Conservation (phyloP, 2,113 vertebrate genomes). For the Epinephelus lanceolatus region DNA sequence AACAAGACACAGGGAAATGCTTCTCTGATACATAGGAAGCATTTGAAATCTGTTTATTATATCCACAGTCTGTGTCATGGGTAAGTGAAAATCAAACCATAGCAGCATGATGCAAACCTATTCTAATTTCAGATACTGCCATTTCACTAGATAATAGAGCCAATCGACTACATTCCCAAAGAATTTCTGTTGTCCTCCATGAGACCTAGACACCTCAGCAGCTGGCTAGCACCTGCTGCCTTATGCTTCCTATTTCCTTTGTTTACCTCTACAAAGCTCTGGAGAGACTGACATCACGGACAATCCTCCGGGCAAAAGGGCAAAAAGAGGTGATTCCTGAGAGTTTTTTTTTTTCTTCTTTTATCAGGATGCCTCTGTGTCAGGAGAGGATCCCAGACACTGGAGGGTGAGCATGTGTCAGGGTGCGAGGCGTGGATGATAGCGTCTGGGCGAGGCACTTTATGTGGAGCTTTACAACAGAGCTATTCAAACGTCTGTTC, state of each 20-base stretch:
- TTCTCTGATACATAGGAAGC: conserved; percentile 26
- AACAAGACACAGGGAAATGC: conserved; percentile 18
- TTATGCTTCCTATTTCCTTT: conserved; percentile 77
- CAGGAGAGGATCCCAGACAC: conserved; percentile 50
- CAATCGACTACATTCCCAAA: conserved; percentile 18
- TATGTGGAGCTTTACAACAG: conserved; percentile 34
- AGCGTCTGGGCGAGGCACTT: conserved; percentile 44
- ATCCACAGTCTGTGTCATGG: conserved; percentile 8
- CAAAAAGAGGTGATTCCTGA: conserved; percentile 62
- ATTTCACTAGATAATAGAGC: conserved; percentile 22
- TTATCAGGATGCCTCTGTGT: conserved; percentile 34
- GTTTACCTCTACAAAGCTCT: conserved; percentile 74
- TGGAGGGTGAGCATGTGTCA: conserved; percentile 43
- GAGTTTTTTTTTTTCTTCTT: conserved; percentile 46
- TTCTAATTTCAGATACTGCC: conserved; percentile 48
- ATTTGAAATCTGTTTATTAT: conserved; percentile 12
- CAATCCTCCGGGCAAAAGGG: conserved; percentile 58
- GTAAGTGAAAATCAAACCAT: conserved; percentile 20
- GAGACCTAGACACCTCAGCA: conserved; percentile 67
- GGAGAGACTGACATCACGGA: conserved; percentile 80
- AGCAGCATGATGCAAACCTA: conserved; percentile 29
- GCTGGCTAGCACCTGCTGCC: conserved; percentile 80
- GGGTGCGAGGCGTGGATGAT: conserved; percentile 37
- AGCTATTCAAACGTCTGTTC: conserved; percentile 44
- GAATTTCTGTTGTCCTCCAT: conserved; percentile 50